Percentiles rank a stretch among this genome's conserved stretches.
These are phyloP conservation scores for Megaceryle torquata DNA, from an alignment of 2,113 vertebrate genomes.

Conservation along the genomic window DNA sequence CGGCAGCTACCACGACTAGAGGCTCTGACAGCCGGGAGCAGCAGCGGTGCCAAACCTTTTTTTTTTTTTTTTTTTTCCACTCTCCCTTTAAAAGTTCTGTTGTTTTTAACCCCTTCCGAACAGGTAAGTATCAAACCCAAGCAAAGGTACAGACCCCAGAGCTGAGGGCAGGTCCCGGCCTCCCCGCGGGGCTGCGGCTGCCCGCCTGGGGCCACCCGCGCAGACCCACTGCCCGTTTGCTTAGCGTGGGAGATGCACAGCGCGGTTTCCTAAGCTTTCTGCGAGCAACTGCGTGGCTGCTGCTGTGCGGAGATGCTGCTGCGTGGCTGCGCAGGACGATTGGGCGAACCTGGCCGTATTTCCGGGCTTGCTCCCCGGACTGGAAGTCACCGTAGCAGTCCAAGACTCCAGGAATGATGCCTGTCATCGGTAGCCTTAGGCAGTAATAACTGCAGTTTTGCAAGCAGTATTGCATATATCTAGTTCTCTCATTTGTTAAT, in stretches of 20 bases:
- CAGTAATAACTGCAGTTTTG: background rate
- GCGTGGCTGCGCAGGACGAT: accelerated
- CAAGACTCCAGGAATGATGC: accelerated
- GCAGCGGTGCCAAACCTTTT: too few species aligned
- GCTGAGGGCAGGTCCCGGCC: too few species aligned
- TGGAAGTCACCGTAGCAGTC: background rate
- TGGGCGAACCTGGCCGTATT: background rate
- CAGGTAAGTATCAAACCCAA: background rate
- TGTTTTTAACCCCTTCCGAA: background rate
- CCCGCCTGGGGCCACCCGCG: background rate
- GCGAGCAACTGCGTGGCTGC: background rate
- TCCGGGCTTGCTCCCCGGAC: background rate
- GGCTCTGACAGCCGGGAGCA: background rate
- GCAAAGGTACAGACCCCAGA: accelerated
- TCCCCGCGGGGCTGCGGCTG: background rate
- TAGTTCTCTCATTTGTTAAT: background rate
- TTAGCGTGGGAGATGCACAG: too few species aligned
- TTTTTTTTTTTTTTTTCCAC: accelerated
- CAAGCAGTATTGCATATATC: background rate
- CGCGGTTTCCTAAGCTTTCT: accelerated
- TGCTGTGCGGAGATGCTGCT: too few species aligned
- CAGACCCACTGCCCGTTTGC: background rate
- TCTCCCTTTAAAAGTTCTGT: accelerated
- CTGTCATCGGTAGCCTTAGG: background rate
- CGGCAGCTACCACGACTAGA: background rate